Conservation (phyloP, 2,888 invertebrate species). For the Platynereis dumerilii region DNA sequence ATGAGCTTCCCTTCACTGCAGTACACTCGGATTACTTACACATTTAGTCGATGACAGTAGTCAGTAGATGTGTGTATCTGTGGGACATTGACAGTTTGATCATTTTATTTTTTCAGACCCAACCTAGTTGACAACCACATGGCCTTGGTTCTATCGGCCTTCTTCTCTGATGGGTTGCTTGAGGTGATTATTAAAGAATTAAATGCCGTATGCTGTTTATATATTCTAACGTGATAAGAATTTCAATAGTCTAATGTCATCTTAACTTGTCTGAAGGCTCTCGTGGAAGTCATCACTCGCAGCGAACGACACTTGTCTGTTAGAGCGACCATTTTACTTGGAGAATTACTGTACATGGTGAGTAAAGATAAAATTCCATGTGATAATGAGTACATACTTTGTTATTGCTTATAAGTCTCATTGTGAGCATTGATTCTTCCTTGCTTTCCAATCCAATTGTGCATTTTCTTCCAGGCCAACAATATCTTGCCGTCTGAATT, state of each 20-base stretch:
- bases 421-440: not conserved
- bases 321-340: slow-evolving; percentile 86
- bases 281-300: slow-evolving; percentile 85
- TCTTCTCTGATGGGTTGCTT: slow-evolving; percentile 84
- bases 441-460: not conserved
- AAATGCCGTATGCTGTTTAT: not conserved
- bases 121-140: slow-evolving; percentile 91
- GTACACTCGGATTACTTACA: too few relatives aligned
- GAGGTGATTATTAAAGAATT: slow-evolving; percentile 69
- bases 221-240: not conserved
- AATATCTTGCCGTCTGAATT: slow-evolving; percentile 83
- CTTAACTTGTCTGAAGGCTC: slow-evolving; percentile 66
- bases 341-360: slow-evolving; percentile 84
- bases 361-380: slow-evolving; percentile 31
- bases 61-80: too few relatives aligned
- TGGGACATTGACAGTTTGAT: too few relatives aligned
- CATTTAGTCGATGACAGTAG: too few relatives aligned
- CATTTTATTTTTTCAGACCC: too few relatives aligned
- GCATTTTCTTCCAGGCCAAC: slow-evolving; percentile 48
- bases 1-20: too few relatives aligned
- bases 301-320: slow-evolving; percentile 90
- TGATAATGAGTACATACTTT: not conserved
- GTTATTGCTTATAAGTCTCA: not conserved
- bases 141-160: slow-evolving; percentile 85
- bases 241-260: too few relatives aligned